Evolutionary conservation across 2,888 invertebrate genomes (phyloP).

Genomic region (Eurytoma adleriae): DNA sequence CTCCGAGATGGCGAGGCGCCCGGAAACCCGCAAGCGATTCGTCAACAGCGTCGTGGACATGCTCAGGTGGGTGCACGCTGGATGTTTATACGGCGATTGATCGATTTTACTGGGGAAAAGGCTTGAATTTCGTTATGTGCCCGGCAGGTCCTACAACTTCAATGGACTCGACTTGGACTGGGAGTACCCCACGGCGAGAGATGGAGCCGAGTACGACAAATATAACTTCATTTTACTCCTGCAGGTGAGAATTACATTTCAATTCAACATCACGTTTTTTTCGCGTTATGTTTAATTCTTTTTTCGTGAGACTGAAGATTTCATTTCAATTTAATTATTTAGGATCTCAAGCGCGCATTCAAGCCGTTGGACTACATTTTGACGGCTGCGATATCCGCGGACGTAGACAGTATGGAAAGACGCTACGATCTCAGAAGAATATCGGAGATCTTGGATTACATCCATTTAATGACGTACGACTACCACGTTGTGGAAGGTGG

Average conservation of each 20-base stretch:
- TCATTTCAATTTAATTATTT: slow-evolving; percentile 45
- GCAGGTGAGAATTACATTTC: slow-evolving; percentile 78
- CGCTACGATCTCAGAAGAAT: slow-evolving; percentile 87
- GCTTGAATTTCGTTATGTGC: neutral
- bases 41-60: slow-evolving; percentile 84
- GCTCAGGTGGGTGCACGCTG: slow-evolving; percentile 77
- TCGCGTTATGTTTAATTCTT: too few species aligned
- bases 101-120: neutral
- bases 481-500: slow-evolving; percentile 92
- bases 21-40: slow-evolving; percentile 81
- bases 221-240: slow-evolving; percentile 87
- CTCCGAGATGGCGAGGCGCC: slow-evolving; percentile 83
- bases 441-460: slow-evolving; percentile 77
- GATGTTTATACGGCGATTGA: neutral
- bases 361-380: slow-evolving; percentile 82
- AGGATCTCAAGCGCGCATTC: slow-evolving; percentile 86
- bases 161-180: slow-evolving; percentile 90
- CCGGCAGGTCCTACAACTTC: slow-evolving; percentile 83
- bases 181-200: slow-evolving; percentile 89
- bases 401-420: slow-evolving; percentile 83
- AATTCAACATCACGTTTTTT: neutral
- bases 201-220: slow-evolving; percentile 85
- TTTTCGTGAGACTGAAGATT: too few species aligned
- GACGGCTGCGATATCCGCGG: slow-evolving; percentile 90
- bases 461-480: slow-evolving; percentile 94